Evolutionary conservation across 2,113 vertebrate genomes (phyloP).

Genomic region (Osmerus eperlanus): DNA sequence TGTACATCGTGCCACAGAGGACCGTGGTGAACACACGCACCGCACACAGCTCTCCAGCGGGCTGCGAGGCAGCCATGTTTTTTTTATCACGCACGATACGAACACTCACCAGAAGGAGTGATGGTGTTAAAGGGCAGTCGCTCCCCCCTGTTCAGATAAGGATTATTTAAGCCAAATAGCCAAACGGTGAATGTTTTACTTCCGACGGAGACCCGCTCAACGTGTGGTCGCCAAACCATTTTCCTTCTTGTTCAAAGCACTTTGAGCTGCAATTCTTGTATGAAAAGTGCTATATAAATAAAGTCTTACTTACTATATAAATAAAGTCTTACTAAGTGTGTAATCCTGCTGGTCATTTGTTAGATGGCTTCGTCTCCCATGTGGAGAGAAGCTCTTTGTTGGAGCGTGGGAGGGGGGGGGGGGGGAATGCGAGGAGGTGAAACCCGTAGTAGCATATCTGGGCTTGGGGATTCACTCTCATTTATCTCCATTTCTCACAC

Average conservation of each 20-base stretch:
- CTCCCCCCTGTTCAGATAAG: slow-evolving; percentile 49
- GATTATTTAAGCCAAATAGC: slow-evolving; percentile 41
- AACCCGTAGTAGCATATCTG: slow-evolving; percentile 62
- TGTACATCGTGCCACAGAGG: slow-evolving; percentile 46
- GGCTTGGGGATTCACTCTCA: slow-evolving; percentile 63
- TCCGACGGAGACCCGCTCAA: slow-evolving; percentile 38
- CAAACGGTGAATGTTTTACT: slow-evolving; percentile 39
- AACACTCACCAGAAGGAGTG: slow-evolving; percentile 27
- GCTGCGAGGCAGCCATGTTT: slow-evolving; percentile 24
- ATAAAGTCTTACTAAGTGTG: too few species aligned
- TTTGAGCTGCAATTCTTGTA: too few species aligned
- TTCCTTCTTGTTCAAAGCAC: slow-evolving; percentile 44
- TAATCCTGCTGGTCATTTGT: slow-evolving; percentile 67
- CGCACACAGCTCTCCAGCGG: slow-evolving; percentile 22
- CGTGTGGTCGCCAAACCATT: slow-evolving; percentile 52
- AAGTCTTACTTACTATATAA: too few species aligned
- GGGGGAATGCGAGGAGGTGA: slow-evolving; percentile 58
- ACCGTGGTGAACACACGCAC: slow-evolving; percentile 60
- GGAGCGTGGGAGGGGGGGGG: slow-evolving; percentile 22
- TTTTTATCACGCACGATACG: slow-evolving; percentile 41
- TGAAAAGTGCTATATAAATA: too few species aligned
- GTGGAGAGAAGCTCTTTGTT: slow-evolving; percentile 55
- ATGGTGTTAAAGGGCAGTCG: slow-evolving; percentile 14
- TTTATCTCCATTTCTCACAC: slow-evolving; percentile 75
- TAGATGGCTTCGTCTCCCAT: slow-evolving; percentile 56